Evolutionary conservation across 1,140 invertebrate genomes (phyloP).

Genomic region (Leptoteleia sp.): DNA sequence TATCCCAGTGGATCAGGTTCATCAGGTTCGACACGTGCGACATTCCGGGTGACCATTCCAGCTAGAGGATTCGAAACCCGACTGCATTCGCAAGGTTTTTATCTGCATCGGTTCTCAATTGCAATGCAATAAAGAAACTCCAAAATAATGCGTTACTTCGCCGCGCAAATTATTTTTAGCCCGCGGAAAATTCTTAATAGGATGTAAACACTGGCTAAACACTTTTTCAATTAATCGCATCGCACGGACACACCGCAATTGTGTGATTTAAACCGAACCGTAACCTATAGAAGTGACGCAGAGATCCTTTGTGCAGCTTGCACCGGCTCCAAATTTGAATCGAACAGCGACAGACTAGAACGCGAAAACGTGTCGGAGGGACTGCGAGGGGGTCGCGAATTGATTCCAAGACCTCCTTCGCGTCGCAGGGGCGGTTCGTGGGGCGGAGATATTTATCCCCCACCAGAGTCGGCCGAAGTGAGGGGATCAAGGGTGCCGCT

Average conservation of each 20-base stretch:
- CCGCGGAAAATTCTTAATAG: not conserved
- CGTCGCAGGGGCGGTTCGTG: constrained; percentile 67
- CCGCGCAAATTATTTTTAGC: too few species aligned
- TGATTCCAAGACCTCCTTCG: constrained; percentile 76
- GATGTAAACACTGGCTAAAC: constrained; percentile 10
- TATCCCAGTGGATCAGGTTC: not conserved
- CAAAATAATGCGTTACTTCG: too few species aligned
- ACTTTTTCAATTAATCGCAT: constrained; percentile 28
- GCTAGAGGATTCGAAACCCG: too few species aligned
- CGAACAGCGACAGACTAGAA: constrained; percentile 56
- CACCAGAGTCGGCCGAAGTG: constrained; percentile 44
- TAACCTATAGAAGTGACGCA: constrained; percentile 10
- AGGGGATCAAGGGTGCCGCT: constrained; percentile 65
- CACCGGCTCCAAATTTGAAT: constrained; percentile 54
- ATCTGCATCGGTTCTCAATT: too few species aligned
- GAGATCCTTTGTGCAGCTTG: constrained; percentile 20
- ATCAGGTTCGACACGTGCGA: not conserved
- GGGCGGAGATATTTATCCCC: constrained; percentile 72
- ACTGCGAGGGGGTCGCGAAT: constrained; percentile 74
- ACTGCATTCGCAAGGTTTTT: too few species aligned
- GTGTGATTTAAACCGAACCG: constrained; percentile 15
- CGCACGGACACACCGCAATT: not conserved
- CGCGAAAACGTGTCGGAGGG: constrained; percentile 70
- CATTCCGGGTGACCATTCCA: not conserved
- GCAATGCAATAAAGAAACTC: too few species aligned